phyloP scores from a whole-genome alignment of 2,888 invertebrate genomes.

The Drepanosiphum platanoidis region DNA sequence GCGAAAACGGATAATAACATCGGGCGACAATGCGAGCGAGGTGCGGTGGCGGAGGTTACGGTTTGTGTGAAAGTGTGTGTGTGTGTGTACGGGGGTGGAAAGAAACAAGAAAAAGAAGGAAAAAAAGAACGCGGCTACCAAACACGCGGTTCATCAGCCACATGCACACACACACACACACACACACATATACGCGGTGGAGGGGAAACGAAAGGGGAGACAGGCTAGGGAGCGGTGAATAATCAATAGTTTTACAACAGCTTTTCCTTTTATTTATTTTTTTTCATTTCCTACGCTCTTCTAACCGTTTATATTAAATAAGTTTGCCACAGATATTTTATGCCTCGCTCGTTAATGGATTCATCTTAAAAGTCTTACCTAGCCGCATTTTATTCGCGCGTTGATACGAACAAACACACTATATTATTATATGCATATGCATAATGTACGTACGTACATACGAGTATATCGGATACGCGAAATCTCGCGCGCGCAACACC shows the following conservation, averaged over 20 bases:
- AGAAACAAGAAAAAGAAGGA: constrained; percentile 16
- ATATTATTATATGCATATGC: too few relatives aligned
- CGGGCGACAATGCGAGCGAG: constrained; percentile 52
- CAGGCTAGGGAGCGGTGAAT: constrained; percentile 49
- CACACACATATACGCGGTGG: neutral
- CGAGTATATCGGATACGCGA: too few relatives aligned
- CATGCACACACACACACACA: constrained; percentile 33
- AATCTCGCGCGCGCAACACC: neutral
- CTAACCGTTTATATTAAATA: constrained; percentile 57
- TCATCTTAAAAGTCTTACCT: constrained; percentile 19
- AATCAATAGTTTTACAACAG: constrained; percentile 62
- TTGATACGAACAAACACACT: neutral
- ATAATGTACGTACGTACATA: neutral
- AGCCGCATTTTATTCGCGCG: constrained; percentile 11
- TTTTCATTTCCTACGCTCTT: constrained; percentile 20
- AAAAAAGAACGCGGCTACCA: constrained; percentile 55
- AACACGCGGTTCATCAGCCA: constrained; percentile 57
- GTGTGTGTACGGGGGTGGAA: constrained; percentile 8
- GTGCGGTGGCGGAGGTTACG: constrained; percentile 28
- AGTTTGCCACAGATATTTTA: constrained; percentile 45
- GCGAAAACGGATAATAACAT: constrained; percentile 60
- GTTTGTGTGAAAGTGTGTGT: neutral
- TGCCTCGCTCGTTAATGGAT: constrained; percentile 27
- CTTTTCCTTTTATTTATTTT: constrained; percentile 57
- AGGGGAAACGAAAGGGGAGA: constrained; percentile 23